Percentiles rank a stretch among this genome's conserved stretches.
phyloP scores from a whole-genome alignment of 1,140 invertebrate genomes.

The Whitmania pigra region DNA sequence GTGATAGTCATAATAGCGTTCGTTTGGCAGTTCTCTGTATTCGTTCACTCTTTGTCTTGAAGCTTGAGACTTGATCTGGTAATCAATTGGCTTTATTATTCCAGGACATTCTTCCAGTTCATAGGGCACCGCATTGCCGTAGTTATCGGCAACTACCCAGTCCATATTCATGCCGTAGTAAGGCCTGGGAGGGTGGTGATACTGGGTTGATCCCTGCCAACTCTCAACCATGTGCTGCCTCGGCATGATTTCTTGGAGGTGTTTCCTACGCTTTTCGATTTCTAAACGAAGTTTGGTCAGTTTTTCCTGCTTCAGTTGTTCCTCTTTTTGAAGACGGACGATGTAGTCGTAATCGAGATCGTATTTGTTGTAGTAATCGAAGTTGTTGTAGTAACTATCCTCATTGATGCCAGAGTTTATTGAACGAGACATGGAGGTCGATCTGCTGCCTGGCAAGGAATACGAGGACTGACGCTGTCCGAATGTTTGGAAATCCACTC shows the following conservation, averaged over 20 bases:
- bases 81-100: conserved; percentile 25
- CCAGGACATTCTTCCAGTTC: conserved; percentile 6
- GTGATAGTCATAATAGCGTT: background rate
- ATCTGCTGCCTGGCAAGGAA: no score
- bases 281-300: conserved; percentile 48
- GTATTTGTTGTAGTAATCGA: background rate
- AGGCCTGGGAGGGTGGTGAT: background rate
- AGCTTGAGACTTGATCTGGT: conserved; percentile 15
- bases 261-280: conserved; percentile 50
- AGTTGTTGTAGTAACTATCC: background rate
- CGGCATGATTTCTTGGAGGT: conserved; percentile 52
- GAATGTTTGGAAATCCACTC: conserved; percentile 24
- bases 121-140: background rate
- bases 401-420: background rate
- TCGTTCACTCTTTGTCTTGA: background rate
- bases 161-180: background rate
- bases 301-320: background rate
- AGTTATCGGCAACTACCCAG: conserved; percentile 1
- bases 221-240: conserved; percentile 45
- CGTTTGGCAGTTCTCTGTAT: no score
- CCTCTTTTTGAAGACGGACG: background rate
- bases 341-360: conserved; percentile 8
- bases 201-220: background rate
- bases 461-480: background rate
- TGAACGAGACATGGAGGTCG: background rate